Evolutionary conservation across 2,797 vertebrate genomes (phyloP).

Genomic region (Tolypeutes matacus): DNA sequence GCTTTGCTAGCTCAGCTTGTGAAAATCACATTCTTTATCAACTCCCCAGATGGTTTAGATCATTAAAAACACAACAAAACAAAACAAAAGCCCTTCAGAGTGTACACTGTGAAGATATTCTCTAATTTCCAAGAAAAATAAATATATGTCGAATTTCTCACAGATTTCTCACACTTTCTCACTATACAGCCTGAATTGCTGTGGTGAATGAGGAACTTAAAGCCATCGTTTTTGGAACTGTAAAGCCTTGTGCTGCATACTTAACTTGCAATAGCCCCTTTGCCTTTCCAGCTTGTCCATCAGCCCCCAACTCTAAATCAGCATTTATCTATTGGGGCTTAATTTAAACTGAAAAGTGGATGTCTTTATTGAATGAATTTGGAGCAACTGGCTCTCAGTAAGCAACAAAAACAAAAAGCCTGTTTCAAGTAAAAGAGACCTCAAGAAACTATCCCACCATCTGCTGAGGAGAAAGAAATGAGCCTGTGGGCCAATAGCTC

Average conservation of each 20-base stretch:
- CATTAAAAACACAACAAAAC: constrained; percentile 86
- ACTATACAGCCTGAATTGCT: constrained; percentile 78
- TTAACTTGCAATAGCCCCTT: constrained; percentile 75
- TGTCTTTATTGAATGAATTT: constrained; percentile 79
- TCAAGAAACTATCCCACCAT: constrained; percentile 84
- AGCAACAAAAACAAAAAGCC: constrained; percentile 82
- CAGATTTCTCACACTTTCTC: constrained; percentile 82
- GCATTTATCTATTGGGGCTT: constrained; percentile 79
- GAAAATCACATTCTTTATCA: constrained; percentile 85
- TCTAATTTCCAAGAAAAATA: constrained; percentile 87
- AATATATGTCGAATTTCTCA: constrained; percentile 83
- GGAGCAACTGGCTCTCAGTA: constrained; percentile 80
- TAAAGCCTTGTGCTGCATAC: constrained; percentile 73
- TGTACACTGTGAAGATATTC: constrained; percentile 83
- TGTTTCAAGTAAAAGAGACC: constrained; percentile 81
- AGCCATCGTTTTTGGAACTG: constrained; percentile 67
- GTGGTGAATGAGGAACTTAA: constrained; percentile 79
- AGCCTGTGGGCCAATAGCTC: constrained; percentile 79
- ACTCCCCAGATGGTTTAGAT: constrained; percentile 84
- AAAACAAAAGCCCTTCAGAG: constrained; percentile 82
- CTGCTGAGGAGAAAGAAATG: constrained; percentile 83
- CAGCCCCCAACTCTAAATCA: constrained; percentile 73
- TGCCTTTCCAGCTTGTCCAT: constrained; percentile 71
- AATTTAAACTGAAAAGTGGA: constrained; percentile 77
- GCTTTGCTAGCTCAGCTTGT: constrained; percentile 79